These are phyloP conservation scores for Entosphenus tridentatus DNA, from an alignment of 2,113 vertebrate species.

Conservation along the genomic window DNA sequence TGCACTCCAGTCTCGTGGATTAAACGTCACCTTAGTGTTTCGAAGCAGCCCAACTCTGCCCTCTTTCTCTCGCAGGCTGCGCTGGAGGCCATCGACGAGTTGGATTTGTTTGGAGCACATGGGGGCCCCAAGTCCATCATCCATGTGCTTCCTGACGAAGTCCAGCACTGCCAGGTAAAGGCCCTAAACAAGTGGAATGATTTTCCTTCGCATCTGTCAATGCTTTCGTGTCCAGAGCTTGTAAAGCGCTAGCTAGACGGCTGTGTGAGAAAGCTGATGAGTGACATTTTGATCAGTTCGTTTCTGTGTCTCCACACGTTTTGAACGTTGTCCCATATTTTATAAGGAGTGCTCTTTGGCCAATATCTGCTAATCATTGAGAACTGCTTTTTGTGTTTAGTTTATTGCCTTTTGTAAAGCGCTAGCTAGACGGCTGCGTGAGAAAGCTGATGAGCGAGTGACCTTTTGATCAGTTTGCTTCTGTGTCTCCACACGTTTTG, in stretches of 20 bases:
- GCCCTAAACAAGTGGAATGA: neutral
- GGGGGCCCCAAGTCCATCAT: conserved; percentile 85
- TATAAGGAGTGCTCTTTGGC: neutral
- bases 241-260: neutral
- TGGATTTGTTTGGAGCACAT: conserved; percentile 81
- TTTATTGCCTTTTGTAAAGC: neutral
- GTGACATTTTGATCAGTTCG: neutral
- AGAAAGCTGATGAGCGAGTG: no score
- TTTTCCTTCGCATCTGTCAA: no score
- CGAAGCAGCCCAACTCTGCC: neutral
- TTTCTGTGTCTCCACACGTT: conserved; percentile 9
- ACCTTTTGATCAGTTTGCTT: neutral
- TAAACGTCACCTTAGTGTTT: no score
- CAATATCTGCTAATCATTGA: no score
- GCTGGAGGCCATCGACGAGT: conserved; percentile 84
- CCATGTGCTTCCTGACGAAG: conserved; percentile 84
- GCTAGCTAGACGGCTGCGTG: neutral
- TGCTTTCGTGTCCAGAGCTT: no score
- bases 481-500: conserved; percentile 9
- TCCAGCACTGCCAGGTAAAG: conserved; percentile 86
- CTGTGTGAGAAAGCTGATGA: no score
- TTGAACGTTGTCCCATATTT: neutral
- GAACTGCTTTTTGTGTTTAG: no score
- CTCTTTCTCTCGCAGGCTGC: conserved; percentile 40
- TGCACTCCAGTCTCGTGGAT: no score